phyloP scores from a whole-genome alignment of 2,113 vertebrate species.

The Colinus virginianus region DNA sequence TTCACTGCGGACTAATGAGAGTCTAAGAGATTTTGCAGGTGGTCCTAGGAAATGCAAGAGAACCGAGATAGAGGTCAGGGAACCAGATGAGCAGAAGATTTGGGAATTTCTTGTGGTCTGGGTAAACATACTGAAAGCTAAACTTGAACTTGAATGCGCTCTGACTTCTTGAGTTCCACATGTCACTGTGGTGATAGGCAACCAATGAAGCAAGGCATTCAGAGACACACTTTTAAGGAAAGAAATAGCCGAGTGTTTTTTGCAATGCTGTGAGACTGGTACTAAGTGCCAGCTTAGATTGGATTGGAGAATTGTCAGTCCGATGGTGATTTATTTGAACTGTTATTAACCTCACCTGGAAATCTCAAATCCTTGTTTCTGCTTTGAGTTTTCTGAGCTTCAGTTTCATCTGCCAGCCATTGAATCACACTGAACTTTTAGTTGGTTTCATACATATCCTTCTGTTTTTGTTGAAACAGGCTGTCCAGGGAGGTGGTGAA shows the following conservation, averaged over 20 bases:
- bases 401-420: background rate
- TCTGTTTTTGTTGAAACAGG: background rate
- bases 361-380: background rate
- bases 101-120: background rate
- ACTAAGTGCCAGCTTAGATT: background rate
- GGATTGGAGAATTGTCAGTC: background rate
- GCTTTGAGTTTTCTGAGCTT: background rate
- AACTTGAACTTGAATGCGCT: background rate
- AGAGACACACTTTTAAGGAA: background rate
- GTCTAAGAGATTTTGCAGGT: conserved; percentile 3
- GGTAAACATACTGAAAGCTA: background rate
- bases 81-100: background rate
- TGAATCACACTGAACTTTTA: background rate
- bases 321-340: background rate
- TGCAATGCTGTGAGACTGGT: background rate
- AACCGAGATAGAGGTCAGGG: background rate
- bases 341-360: background rate
- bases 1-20: background rate
- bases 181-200: background rate
- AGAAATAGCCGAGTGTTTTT: background rate
- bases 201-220: background rate
- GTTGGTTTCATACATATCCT: background rate
- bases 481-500: no score
- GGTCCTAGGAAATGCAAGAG: conserved; percentile 11
- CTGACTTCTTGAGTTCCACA: background rate